phyloP scores from a whole-genome alignment of 2,797 vertebrate species.

The Hoplostethus atlanticus region DNA sequence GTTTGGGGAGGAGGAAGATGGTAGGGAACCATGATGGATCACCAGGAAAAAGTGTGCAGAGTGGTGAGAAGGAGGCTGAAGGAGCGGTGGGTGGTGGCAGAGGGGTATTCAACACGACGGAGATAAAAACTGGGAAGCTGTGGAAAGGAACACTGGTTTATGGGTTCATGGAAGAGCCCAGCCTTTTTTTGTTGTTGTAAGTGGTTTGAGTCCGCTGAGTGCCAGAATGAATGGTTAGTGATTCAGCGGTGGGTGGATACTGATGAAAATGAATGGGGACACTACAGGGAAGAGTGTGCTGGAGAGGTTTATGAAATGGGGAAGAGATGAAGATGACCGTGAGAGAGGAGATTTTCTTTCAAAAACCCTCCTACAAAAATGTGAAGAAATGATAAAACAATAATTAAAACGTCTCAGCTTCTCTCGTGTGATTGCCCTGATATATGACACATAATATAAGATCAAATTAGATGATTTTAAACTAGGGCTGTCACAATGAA shows the following conservation, averaged over 20 bases:
- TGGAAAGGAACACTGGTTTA: background rate
- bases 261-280: constrained; percentile 15
- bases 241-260: constrained; percentile 15
- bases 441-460: no score
- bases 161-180: background rate
- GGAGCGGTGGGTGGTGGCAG: constrained; percentile 41
- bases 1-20: constrained; percentile 24
- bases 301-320: constrained; percentile 17
- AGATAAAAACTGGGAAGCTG: constrained; percentile 24
- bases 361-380: no score
- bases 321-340: constrained; percentile 11
- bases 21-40: constrained; percentile 55
- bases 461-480: no score
- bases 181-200: background rate
- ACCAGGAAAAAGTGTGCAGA: constrained; percentile 7
- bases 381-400: no score
- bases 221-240: constrained; percentile 10
- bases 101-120: constrained; percentile 40
- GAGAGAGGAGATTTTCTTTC: background rate
- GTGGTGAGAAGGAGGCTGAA: background rate
- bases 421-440: no score
- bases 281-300: background rate
- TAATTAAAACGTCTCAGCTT: no score
- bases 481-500: no score
- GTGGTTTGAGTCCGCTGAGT: background rate